Percentiles rank a stretch among this genome's conserved stretches.
These are phyloP conservation scores for Zaprionus gabonicus DNA, from an alignment of 1,140 invertebrate species.

Conservation along the genomic window DNA sequence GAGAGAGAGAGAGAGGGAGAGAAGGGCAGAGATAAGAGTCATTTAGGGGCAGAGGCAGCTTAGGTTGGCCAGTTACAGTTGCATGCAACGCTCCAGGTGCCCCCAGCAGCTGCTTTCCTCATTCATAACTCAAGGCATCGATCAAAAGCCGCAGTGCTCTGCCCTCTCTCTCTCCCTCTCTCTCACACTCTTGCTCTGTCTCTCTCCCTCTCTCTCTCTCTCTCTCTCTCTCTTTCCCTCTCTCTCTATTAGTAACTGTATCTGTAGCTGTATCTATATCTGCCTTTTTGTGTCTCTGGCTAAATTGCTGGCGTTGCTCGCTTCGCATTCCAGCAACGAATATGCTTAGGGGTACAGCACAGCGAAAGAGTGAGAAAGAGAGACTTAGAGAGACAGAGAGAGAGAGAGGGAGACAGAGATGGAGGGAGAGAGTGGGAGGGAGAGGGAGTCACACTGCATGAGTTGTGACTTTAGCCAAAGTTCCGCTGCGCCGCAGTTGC, in stretches of 20 bases:
- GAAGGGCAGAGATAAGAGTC: constrained; percentile 15
- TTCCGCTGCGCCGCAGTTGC: constrained; percentile 27
- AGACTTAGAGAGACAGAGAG: neutral
- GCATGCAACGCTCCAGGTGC: constrained; percentile 14
- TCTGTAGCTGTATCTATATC: constrained; percentile 23
- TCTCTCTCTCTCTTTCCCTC: neutral
- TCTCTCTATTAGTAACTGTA: constrained; percentile 21
- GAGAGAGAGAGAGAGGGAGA: neutral
- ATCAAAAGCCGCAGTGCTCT: constrained; percentile 30
- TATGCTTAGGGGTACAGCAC: constrained; percentile 5
- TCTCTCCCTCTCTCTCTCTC: neutral
- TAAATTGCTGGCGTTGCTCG: constrained; percentile 42
- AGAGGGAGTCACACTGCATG: constrained; percentile 10
- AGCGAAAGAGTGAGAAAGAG: neutral
- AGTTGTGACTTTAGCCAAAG: constrained; percentile 47
- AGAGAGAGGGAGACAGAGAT: neutral
- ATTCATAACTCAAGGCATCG: constrained; percentile 50
- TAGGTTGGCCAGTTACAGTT: constrained; percentile 18
- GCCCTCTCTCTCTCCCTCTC: neutral
- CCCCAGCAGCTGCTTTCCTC: constrained; percentile 28
- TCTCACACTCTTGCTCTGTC: neutral
- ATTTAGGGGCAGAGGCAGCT: constrained; percentile 19
- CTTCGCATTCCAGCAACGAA: constrained; percentile 35
- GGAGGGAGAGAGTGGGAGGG: neutral
- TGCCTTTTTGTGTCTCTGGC: constrained; percentile 21